Evolutionary conservation across 2,113 vertebrate species (phyloP).

Genomic region (Triplophysa rosa): DNA sequence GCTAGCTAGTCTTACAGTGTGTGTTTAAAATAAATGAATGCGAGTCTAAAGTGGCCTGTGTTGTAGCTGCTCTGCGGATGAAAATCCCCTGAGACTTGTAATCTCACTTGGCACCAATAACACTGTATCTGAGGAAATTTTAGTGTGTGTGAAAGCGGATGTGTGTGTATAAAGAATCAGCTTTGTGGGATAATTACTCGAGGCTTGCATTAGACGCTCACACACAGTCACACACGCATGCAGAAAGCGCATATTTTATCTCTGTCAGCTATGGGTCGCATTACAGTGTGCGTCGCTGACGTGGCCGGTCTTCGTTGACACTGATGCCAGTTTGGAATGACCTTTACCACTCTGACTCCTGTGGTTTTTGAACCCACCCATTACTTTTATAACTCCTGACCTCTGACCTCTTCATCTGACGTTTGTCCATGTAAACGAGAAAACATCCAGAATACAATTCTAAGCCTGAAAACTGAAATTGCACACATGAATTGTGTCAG

Average conservation of each 20-base stretch:
- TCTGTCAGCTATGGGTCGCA: slow-evolving; percentile 32
- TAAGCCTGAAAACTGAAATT: no score
- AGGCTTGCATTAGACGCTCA: slow-evolving; percentile 10
- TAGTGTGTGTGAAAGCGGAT: background rate
- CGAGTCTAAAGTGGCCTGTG: background rate
- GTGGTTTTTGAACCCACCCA: background rate
- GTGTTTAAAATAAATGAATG: slow-evolving; percentile 24
- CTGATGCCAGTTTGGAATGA: background rate
- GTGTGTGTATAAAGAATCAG: slow-evolving; percentile 1
- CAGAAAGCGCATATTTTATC: background rate
- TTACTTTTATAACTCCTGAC: background rate
- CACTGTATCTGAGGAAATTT: slow-evolving; percentile 28
- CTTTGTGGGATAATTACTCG: background rate
- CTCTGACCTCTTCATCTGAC: background rate
- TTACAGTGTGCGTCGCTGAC: slow-evolving; percentile 25
- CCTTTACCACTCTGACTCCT: background rate
- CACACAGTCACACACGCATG: slow-evolving; percentile 14
- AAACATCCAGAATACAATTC: background rate
- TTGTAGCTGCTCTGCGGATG: background rate
- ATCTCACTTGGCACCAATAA: slow-evolving; percentile 37
- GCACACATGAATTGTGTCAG: no score
- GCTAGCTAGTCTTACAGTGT: background rate
- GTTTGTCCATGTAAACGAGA: background rate
- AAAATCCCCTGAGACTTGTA: slow-evolving; percentile 6
- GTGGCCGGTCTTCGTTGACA: background rate